Evolutionary conservation across 2,888 invertebrate genomes (phyloP).

Genomic region (Ormyrus rosae): DNA sequence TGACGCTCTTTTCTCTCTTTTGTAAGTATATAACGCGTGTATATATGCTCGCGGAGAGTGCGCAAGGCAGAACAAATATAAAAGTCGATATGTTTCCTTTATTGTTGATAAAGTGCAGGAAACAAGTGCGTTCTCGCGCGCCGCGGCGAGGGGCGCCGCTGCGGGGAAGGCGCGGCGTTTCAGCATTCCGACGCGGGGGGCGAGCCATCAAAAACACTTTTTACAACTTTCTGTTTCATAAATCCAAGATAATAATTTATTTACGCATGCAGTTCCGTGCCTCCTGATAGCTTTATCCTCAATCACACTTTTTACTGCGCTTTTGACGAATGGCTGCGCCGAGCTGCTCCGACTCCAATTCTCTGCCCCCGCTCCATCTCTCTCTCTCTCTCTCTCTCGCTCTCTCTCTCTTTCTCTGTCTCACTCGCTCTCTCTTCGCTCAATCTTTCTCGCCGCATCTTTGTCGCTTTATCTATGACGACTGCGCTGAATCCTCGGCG

Average conservation of each 20-base stretch:
- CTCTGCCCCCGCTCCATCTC: not conserved
- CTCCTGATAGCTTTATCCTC: conserved; percentile 37
- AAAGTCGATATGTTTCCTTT: conserved; percentile 39
- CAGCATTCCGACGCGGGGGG: not conserved
- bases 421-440: too few relatives aligned
- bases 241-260: conserved; percentile 42
- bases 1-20: not conserved
- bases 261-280: conserved; percentile 11
- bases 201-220: conserved; percentile 40
- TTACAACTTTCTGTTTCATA: conserved; percentile 50
- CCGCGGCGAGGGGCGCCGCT: too few relatives aligned
- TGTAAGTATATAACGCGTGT: too few relatives aligned
- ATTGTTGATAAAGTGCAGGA: conserved; percentile 33
- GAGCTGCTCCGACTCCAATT: too few relatives aligned
- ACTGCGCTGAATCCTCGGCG: too few relatives aligned
- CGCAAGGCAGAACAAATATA: conserved; percentile 16
- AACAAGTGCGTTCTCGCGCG: not conserved
- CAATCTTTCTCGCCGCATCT: too few relatives aligned
- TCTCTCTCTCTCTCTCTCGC: conserved; percentile 4
- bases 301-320: conserved; percentile 18
- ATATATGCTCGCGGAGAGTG: too few relatives aligned
- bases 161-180: conserved; percentile 12
- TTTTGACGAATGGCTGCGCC: conserved; percentile 1
- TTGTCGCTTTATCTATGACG: too few relatives aligned
- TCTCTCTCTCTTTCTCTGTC: conserved; percentile 12